Base-by-base conservation (phyloP, 2,888 invertebrate genomes). In the Pyrocoelia pectoralis region DNA sequence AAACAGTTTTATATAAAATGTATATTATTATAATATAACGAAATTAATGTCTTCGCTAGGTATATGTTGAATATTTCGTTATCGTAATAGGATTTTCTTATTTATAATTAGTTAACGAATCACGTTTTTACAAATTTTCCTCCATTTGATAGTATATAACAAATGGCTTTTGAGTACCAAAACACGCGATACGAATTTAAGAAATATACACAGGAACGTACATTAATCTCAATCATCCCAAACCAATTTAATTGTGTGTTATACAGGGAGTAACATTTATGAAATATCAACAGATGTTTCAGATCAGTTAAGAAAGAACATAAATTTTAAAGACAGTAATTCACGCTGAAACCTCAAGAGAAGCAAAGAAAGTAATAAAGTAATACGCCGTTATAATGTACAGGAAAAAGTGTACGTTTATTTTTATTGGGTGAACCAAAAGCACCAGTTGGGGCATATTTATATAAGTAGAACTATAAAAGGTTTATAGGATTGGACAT, bases 391-490 rank as follows among this genome's bases (percentile, higher is more conserved):
- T 56, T 49, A 49, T 48, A 46, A 55, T 48, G 41, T 55, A 48
- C 46, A 48, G 29, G 15, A 15, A 19, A 50, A 50, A 56, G 33
- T 50, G 33, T 17, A 38, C 49, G 49, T 38, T 48, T 43, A 48
- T 24, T 43, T 50, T 56, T 56, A 56, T 56, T 19, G 28, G 55
- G 13, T n/a, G 50, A 50, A 50, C 18, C 48, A 60, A 60, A 10
- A 53, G 28, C 19, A 19, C 33, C 14, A 24, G 38, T 58, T 41
- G 29, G 15, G 18, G 59, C 48, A 60, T 49, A 54, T 60, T 60
- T 58, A 43, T 43, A 60, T 53, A 53, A 54, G 59, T 54, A 54
- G 46, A 33, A 53, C 59, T 40, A 49, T 54, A 58, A 58, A 43
- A 51, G 18, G 38, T 58, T 58, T 58, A 53, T 54, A 54, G 49